Evolutionary conservation across 2,113 vertebrate species (phyloP).

Genomic region (Trematomus loennbergii): DNA sequence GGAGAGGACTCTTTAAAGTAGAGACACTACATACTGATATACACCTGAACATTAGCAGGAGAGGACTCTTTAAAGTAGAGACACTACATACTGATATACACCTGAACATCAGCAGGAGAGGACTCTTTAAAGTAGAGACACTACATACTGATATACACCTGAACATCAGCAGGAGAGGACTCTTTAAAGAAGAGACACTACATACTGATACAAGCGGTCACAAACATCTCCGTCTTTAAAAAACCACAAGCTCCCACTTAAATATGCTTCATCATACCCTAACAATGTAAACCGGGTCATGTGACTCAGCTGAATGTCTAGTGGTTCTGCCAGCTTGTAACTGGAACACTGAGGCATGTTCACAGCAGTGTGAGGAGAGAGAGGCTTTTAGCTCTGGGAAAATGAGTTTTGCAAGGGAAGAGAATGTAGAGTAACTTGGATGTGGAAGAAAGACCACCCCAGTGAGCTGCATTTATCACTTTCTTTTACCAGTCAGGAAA

Average conservation of each 20-base stretch:
- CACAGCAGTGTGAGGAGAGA: conserved; percentile 9
- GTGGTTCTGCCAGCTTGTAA: conserved; percentile 20
- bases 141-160: no score
- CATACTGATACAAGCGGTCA: background rate
- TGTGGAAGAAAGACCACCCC: conserved; percentile 8
- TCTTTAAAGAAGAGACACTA: no score
- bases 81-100: no score
- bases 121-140: no score
- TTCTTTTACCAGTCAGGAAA: background rate
- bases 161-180: no score
- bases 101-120: no score
- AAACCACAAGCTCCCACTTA: conserved; percentile 27
- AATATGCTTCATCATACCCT: conserved; percentile 2
- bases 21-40: no score
- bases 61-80: no score
- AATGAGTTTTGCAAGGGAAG: no score
- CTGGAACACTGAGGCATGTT: conserved; percentile 20
- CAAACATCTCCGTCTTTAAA: background rate
- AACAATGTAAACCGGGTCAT: conserved; percentile 17
- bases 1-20: no score
- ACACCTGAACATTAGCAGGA: no score
- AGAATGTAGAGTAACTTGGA: background rate
- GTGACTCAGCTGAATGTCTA: conserved; percentile 32
- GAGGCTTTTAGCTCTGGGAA: conserved; percentile 23
- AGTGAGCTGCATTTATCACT: background rate